Conservation (phyloP, 1,140 invertebrate species). For the Meloidogyne hapla region DNA sequence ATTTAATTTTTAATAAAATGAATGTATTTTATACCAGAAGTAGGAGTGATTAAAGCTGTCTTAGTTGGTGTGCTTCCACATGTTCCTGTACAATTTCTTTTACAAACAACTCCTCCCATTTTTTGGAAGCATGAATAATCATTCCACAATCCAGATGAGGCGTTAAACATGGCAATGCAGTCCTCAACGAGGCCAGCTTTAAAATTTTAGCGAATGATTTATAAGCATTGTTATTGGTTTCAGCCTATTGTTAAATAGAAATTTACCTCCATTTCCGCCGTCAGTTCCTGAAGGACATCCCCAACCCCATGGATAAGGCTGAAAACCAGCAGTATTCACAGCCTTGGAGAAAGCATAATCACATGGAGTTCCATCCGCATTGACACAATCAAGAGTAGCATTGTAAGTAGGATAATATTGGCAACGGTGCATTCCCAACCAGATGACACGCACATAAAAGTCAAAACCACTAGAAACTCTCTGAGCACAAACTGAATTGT, state of each 20-base stretch:
- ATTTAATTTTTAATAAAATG: too few species aligned
- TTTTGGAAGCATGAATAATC: conserved; percentile 1
- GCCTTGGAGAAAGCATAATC: background rate
- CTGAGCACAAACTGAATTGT: background rate
- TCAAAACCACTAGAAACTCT: background rate
- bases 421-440: background rate
- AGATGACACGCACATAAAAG: background rate
- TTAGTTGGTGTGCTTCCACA: background rate
- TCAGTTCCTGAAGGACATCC: background rate
- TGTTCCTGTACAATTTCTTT: background rate
- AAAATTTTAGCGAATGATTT: too few species aligned
- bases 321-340: background rate
- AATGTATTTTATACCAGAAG: background rate
- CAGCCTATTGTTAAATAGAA: too few species aligned
- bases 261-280: background rate
- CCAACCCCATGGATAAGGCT: background rate
- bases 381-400: background rate
- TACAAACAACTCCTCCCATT: background rate
- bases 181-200: background rate
- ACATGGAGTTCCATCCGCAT: background rate
- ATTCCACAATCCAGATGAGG: background rate
- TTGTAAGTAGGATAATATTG: background rate
- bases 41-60: background rate
- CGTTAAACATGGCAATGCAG: background rate
- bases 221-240: too few species aligned